These are phyloP conservation scores for Xestia c-nigrum DNA, from an alignment of 2,888 invertebrate genomes.

Conservation along the genomic window DNA sequence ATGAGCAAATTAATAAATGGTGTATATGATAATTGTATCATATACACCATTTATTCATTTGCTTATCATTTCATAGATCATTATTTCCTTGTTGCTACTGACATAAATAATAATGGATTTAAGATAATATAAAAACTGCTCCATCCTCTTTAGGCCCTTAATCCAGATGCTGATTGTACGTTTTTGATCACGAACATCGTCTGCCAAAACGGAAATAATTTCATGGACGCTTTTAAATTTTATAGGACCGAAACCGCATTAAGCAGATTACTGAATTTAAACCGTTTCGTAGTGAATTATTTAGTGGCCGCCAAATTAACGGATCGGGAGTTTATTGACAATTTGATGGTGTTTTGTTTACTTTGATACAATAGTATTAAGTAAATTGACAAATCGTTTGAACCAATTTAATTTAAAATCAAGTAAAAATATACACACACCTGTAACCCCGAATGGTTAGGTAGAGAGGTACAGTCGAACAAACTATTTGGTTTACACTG, in stretches of 20 bases:
- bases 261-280: slow-evolving; percentile 65
- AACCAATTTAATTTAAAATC: background rate
- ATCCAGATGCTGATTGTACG: background rate
- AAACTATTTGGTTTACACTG: too few species aligned
- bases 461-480: too few species aligned
- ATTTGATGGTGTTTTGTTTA: slow-evolving; percentile 39
- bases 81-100: background rate
- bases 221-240: slow-evolving; percentile 53
- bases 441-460: too few species aligned
- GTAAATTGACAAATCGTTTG: background rate
- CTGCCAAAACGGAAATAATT: background rate
- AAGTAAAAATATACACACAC: background rate
- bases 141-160: background rate
- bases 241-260: slow-evolving; percentile 63
- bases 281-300: slow-evolving; percentile 64
- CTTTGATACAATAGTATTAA: background rate
- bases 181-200: background rate
- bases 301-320: slow-evolving; percentile 59
- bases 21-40: too few species aligned
- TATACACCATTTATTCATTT: background rate
- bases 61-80: background rate
- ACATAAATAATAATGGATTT: background rate
- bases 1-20: too few species aligned
- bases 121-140: background rate
- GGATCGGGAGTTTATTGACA: slow-evolving; percentile 30